Conservation (phyloP, 2,888 invertebrate genomes). For the Myopa testacea region DNA sequence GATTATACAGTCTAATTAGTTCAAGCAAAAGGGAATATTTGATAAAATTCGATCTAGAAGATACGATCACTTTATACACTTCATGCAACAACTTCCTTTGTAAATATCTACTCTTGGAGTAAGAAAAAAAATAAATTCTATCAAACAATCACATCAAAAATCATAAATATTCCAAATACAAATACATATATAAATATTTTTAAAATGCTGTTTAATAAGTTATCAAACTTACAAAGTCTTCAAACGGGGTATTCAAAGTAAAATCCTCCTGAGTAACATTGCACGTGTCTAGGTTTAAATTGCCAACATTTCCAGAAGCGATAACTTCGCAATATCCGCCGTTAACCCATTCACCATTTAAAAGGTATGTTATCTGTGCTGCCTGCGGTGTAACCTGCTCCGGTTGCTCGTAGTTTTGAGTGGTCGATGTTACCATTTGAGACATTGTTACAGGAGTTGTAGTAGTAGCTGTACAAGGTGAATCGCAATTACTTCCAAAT, state of each 20-base stretch:
- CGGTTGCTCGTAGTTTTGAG: conserved; percentile 50
- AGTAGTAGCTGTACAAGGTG: conserved; percentile 47
- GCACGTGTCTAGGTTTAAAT: conserved; percentile 10
- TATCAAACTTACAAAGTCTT: conserved; percentile 49
- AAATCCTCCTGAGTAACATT: conserved; percentile 38
- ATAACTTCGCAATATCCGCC: conserved; percentile 45
- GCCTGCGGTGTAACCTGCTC: conserved; percentile 39
- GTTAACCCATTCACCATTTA: conserved; percentile 53
- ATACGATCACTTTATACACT: too few species aligned
- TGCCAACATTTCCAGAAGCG: conserved; percentile 39
- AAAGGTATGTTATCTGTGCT: conserved; percentile 49
- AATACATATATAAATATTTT: neutral
- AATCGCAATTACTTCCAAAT: conserved; percentile 49
- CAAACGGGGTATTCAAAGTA: conserved; percentile 46
- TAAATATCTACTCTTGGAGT: too few species aligned
- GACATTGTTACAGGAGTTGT: conserved; percentile 50
- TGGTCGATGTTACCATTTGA: conserved; percentile 52
- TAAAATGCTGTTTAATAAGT: neutral
- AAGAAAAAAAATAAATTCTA: too few species aligned
- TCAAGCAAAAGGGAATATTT: too few species aligned
- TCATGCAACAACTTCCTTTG: too few species aligned
- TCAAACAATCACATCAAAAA: too few species aligned
- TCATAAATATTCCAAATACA: too few species aligned
- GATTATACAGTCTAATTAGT: too few species aligned
- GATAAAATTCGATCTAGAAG: too few species aligned